These are phyloP conservation scores for Chloroceryle amazona DNA, from an alignment of 2,797 vertebrate genomes.

Conservation along the genomic window DNA sequence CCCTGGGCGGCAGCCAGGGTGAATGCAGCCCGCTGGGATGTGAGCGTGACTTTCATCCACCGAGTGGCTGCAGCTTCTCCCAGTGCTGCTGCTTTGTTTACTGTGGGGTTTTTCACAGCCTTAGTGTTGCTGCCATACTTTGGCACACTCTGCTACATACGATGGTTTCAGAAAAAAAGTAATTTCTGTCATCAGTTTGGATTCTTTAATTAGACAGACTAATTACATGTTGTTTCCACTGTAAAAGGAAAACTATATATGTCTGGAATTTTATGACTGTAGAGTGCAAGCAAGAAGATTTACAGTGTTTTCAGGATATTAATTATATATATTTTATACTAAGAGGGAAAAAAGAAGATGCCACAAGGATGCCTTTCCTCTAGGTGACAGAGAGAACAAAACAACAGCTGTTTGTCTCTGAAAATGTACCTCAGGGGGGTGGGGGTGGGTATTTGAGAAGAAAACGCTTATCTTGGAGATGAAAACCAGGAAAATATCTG, in stretches of 20 bases:
- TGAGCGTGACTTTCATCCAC: background rate
- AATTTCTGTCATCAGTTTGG: background rate
- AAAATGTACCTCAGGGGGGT: background rate
- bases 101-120: background rate
- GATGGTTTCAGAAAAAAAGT: background rate
- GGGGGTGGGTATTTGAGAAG: background rate
- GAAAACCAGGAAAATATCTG: background rate
- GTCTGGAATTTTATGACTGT: background rate
- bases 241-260: background rate
- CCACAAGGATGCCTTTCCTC: background rate
- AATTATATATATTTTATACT: background rate
- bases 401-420: background rate
- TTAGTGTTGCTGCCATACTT: background rate
- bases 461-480: background rate
- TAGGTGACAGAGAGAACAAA: background rate
- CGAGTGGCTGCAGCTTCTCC: background rate
- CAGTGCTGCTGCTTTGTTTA: background rate
- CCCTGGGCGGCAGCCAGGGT: conserved; percentile 36
- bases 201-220: conserved; percentile 12
- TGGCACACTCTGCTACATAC: background rate
- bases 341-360: background rate
- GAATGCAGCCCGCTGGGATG: background rate
- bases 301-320: background rate
- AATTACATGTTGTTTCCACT: background rate
- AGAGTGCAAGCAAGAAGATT: background rate